Evolutionary conservation across 2,797 vertebrate genomes (phyloP), one percentile per base, ranked within the genome.

Genomic region (Sebastes iracundus): DNA sequence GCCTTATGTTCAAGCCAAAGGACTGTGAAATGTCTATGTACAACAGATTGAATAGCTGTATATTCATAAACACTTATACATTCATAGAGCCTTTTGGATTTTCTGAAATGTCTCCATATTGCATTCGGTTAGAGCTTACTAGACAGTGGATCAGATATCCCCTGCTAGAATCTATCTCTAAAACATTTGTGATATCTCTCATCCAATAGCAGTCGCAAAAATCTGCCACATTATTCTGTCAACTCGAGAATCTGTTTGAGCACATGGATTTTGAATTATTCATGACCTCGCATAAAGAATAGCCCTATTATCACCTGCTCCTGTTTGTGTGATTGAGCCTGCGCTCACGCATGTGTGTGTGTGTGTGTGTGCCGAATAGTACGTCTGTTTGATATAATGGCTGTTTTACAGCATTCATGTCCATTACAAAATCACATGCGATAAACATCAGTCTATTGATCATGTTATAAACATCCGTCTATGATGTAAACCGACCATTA

Each of bases 251-350:
- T 92, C 87, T 88, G 86, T 94, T 93, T 88, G 83, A 93, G 91
- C 75, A 81, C 84, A 81, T 87, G 87, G 84, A 94, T 83, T 86
- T 53, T 94, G 92, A 95, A 95, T 95, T 93, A 95, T 95, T 94
- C 92, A 94, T 94, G 81, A 77, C 76, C 73, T 83, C 28, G 89
- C 80, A 91, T 92, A 92, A 94, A 92, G 90, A 92, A 94, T 88
- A 88, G 88, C 80, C 86, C 90, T 88, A 90, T 94, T 93, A 94
- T 94, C 92, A 95, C 93, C 93, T 91, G 88, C 81, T 88, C 75
- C 84, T 84, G 75, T 93, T 84, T 84, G 87, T 80, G 84, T 79
- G 87, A 72, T 77, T 77, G 71, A 79, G 84, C 52, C 67, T 67
- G 82, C 52, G 6, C 35, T 35, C 42, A 38, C 52, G 27, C 70